phyloP scores from a whole-genome alignment of 2,797 vertebrate species.

The Bradypodion ventrale region DNA sequence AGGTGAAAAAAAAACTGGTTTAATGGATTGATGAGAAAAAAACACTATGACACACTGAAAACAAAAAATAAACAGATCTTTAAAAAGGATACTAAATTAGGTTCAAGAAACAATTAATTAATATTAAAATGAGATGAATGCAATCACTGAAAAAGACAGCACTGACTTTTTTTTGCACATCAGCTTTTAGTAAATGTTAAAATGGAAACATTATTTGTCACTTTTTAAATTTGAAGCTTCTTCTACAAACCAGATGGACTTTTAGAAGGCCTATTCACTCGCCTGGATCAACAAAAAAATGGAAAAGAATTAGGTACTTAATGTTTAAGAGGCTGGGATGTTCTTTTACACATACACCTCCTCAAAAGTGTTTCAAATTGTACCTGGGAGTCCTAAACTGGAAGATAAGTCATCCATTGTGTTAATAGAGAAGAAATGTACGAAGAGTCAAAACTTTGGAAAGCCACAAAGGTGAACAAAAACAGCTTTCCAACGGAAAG shows the following conservation, averaged over 20 bases:
- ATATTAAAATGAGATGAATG: neutral
- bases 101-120: too few relatives aligned
- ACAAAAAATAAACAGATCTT: neutral
- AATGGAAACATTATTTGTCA: neutral
- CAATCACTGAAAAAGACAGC: neutral
- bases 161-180: neutral
- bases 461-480: neutral
- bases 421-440: neutral
- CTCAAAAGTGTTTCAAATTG: too few relatives aligned
- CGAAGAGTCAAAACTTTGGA: neutral
- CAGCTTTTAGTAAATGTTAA: neutral
- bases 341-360: neutral
- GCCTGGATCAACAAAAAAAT: conserved; percentile 45
- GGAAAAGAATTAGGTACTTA: conserved; percentile 40
- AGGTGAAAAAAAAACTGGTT: neutral
- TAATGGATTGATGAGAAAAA: neutral
- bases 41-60: neutral
- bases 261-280: conserved; percentile 5
- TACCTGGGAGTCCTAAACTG: neutral
- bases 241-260: conserved; percentile 34
- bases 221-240: conserved; percentile 8
- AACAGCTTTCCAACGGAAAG: neutral
- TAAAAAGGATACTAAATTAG: neutral
- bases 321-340: conserved; percentile 29
- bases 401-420: neutral